Conservation (phyloP, 2,797 vertebrate genomes). For the Cephalopachus bancanus region DNA sequence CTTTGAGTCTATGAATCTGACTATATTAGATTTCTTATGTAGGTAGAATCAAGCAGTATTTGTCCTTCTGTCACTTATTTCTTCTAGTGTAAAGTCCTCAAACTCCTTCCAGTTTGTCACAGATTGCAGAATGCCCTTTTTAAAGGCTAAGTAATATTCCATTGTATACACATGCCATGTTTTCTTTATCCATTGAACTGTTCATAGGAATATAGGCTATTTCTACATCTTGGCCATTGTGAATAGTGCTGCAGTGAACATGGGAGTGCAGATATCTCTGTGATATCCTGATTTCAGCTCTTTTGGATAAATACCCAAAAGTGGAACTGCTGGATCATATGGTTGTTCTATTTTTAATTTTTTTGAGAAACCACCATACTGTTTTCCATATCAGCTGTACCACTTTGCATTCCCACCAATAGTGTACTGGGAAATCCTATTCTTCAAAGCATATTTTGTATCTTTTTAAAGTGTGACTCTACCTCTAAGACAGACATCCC, state of each 20-base stretch:
- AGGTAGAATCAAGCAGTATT: not conserved
- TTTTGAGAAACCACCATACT: constrained; percentile 10
- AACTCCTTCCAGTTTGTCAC: not conserved
- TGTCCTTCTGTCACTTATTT: constrained; percentile 4
- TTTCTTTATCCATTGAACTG: not conserved
- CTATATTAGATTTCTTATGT: not conserved
- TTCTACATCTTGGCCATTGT: not conserved
- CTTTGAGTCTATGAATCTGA: not conserved
- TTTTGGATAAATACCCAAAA: constrained; percentile 55
- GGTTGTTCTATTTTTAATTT: constrained; percentile 49
- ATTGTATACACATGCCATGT: not conserved
- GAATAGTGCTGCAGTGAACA: not conserved
- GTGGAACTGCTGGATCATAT: not conserved
- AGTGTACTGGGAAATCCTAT: not conserved
- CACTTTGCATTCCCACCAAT: not conserved
- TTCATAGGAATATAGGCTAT: not conserved
- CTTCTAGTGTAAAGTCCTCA: not conserved
- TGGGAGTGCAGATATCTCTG: too few relatives aligned
- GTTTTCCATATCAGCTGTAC: not conserved
- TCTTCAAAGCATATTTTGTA: constrained; percentile 31
- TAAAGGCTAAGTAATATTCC: not conserved
- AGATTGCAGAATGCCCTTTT: not conserved
- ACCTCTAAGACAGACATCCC: not conserved
- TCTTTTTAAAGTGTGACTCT: not conserved
- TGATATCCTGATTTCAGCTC: constrained; percentile 10